A percentile compares a stretch with the other conserved stretches of the same genome.
Evolutionary conservation across 2,888 invertebrate genomes (phyloP).

Genomic region (Chydorus sphaericus): DNA sequence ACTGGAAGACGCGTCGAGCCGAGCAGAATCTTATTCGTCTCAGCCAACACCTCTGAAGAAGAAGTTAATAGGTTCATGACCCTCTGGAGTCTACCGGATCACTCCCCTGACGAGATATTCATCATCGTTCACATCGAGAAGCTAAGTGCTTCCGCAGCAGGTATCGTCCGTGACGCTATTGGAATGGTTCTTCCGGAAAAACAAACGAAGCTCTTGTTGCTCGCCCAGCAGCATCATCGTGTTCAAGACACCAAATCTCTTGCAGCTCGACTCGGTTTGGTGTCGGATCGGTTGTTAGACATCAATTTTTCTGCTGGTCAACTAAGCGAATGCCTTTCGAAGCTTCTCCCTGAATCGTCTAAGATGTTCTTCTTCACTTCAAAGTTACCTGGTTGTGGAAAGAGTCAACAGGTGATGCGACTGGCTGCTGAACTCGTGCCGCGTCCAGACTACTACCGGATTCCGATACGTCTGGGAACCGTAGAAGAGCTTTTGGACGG

Average conservation of each 20-base stretch:
- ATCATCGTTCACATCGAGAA: conserved; percentile 5
- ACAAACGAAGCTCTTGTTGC: background rate
- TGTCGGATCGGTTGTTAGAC: conserved; percentile 1
- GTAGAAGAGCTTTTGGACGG: conserved; percentile 6
- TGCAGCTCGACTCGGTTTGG: conserved; percentile 1
- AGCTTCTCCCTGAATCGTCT: background rate
- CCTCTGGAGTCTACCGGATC: background rate
- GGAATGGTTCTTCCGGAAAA: background rate
- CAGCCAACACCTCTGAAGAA: background rate
- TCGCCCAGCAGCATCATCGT: conserved; percentile 8
- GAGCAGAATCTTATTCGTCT: conserved; percentile 7
- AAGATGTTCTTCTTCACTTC: conserved; percentile 1
- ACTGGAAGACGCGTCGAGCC: background rate
- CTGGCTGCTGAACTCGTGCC: background rate
- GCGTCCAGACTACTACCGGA: conserved; percentile 1
- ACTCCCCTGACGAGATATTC: background rate
- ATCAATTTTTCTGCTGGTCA: background rate
- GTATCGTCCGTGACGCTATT: background rate
- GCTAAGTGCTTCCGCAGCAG: background rate
- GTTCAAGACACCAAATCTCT: conserved; percentile 4
- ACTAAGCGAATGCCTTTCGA: background rate
- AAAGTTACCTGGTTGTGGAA: conserved; percentile 4
- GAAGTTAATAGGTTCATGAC: conserved; percentile 7
- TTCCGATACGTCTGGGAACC: background rate
- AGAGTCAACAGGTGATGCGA: conserved; percentile 6